These are phyloP conservation scores for Dolichopus griseipennis DNA, from an alignment of 2,888 invertebrate species.

Conservation along the genomic window DNA sequence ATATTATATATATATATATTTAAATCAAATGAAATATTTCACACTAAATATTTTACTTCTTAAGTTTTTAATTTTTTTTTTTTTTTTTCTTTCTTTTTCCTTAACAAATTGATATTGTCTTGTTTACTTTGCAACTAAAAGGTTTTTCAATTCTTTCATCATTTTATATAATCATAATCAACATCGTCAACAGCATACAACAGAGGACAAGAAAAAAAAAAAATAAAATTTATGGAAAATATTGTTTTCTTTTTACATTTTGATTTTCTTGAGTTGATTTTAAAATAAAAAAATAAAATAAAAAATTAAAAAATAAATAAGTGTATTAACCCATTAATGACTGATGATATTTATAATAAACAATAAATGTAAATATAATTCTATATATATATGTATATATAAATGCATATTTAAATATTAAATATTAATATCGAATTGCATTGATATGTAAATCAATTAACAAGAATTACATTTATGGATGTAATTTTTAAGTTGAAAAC, in stretches of 20 bases:
- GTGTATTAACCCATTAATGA: not conserved
- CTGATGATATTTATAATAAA: not conserved
- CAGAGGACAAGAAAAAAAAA: not conserved
- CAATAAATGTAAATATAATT: too few species aligned
- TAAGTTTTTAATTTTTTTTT: not conserved
- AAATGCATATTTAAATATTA: too few species aligned
- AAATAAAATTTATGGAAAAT: not conserved
- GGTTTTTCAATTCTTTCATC: not conserved
- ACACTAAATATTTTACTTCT: not conserved
- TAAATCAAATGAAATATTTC: not conserved
- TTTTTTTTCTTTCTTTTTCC: not conserved
- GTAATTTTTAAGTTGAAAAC: too few species aligned
- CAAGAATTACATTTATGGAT: too few species aligned
- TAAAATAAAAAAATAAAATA: not conserved
- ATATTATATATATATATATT: not conserved
- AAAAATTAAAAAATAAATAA: too few species aligned
- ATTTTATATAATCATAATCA: not conserved
- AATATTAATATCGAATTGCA: too few species aligned
- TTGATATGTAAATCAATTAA: too few species aligned
- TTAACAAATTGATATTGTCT: not conserved
- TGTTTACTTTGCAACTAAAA: not conserved
- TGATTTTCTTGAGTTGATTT: not conserved
- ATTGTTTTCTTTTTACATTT: not conserved
- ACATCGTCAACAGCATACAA: not conserved
- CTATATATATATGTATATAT: too few species aligned